Base-by-base conservation (phyloP, 1,140 invertebrate species). In the Drosophila murphyi region DNA sequence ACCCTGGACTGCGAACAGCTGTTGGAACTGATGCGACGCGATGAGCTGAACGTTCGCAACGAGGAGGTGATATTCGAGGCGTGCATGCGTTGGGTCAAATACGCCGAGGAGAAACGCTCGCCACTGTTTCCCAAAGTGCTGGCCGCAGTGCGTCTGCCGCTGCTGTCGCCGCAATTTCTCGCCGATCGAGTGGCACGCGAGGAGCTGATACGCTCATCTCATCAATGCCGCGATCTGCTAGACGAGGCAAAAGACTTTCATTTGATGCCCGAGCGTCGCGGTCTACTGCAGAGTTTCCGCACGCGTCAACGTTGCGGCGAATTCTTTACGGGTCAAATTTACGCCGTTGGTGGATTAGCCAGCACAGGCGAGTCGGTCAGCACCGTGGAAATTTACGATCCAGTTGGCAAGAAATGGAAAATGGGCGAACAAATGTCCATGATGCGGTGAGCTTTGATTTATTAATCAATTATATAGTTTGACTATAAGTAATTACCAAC, bases 371-470 rank as follows among this genome's bases (percentile, higher is more conserved):
- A 98, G 92, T 97, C 97, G 0, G 93, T 98, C 4, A 96, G 96
- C 80, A 97, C 97, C 1, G 97, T 98, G 1, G 97, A 98, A 93
- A 96, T 96, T 48, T 98, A 95, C 92, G 96, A 98, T 93, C 97
- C 97, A 8, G 73, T 93, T n/a, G 87, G 90, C 52, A 95, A 95
- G 5, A 93, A 94, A 65, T 98, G 97, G 97, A 93, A 95, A 83
- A 94, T 96, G 82, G 96, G 96, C 1, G 96, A 97, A 91, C 94
- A 96, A 4, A 98, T 98, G 97, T 96, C 95, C 5, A 98, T 97
- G 93, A 94, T 96, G 76, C 92, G 97, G 64, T 92, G 37, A 47
- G 74, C 60, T 65, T 45, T 0, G 29, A 20, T 37, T 57, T 5
- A 34, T 29, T 41, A 10, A 28, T 20, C 6, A 3, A 39, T 8